phyloP scores from a whole-genome alignment of 2,113 vertebrate genomes.

The Gnathonemus longibarbis region DNA sequence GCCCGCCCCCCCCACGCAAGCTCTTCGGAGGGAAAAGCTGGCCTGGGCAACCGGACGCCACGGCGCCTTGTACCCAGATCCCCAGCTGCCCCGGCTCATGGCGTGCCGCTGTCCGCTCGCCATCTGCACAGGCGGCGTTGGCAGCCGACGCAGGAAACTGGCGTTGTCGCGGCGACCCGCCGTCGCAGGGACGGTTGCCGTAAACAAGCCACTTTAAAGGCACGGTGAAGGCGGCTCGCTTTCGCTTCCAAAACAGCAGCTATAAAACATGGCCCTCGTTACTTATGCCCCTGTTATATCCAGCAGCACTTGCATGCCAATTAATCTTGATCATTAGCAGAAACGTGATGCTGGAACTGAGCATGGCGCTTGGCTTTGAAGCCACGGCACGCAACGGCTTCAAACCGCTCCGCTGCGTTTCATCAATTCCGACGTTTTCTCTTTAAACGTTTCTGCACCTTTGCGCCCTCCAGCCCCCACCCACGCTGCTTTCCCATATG shows the following conservation, averaged over 20 bases:
- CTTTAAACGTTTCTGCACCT: not conserved
- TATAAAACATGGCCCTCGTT: not conserved
- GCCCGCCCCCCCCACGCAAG: too few relatives aligned
- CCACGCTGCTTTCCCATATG: not conserved
- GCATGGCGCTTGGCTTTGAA: not conserved
- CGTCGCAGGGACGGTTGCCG: not conserved
- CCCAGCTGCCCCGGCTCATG: not conserved
- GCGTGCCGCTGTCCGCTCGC: not conserved
- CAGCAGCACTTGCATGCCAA: not conserved
- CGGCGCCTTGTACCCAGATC: not conserved
- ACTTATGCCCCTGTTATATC: not conserved
- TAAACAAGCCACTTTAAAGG: not conserved
- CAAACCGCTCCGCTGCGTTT: not conserved
- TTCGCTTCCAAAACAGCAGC: not conserved
- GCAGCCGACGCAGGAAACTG: conserved; percentile 3
- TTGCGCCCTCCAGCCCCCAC: not conserved
- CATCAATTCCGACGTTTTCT: not conserved
- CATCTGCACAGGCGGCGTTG: conserved; percentile 14
- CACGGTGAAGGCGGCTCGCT: not conserved
- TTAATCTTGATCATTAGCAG: not conserved
- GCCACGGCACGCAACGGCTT: not conserved
- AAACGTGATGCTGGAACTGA: not conserved
- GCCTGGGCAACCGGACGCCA: not conserved
- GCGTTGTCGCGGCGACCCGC: not conserved
- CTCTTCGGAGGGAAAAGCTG: not conserved